phyloP scores from a whole-genome alignment of 2,797 vertebrate genomes.

The Melanotaenia pygmaea region DNA sequence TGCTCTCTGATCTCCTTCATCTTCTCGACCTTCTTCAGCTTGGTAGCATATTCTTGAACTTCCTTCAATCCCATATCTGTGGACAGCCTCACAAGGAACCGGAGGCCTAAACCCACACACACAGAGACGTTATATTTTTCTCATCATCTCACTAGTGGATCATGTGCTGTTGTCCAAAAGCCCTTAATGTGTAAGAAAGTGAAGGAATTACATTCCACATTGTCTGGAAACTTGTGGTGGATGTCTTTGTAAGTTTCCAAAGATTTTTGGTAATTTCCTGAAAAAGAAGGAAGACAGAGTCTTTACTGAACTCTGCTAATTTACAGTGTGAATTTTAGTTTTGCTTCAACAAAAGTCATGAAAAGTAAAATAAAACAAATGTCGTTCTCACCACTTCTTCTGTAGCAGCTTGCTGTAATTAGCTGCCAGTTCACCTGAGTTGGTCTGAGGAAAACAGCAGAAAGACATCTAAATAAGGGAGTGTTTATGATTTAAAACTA shows the following conservation, averaged over 20 bases:
- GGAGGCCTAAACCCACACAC: conserved; percentile 84
- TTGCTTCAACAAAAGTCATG: background rate
- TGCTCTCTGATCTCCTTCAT: conserved; percentile 95
- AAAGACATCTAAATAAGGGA: background rate
- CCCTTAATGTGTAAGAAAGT: conserved; percentile 2
- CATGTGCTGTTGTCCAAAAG: conserved; percentile 4
- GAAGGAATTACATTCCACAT: conserved; percentile 90
- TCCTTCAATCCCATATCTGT: conserved; percentile 96
- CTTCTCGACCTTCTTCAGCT: conserved; percentile 96
- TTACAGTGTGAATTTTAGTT: background rate
- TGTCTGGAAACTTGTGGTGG: conserved; percentile 95
- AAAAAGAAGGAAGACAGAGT: conserved; percentile 13
- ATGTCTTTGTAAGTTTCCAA: conserved; percentile 95
- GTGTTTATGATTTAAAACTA: background rate
- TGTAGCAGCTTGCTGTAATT: conserved; percentile 96
- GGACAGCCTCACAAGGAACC: conserved; percentile 93
- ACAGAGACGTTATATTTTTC: background rate
- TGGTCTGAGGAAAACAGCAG: conserved; percentile 81
- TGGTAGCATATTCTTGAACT: conserved; percentile 92
- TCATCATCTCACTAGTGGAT: background rate
- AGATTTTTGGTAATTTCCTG: conserved; percentile 97
- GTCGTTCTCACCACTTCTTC: conserved; percentile 89
- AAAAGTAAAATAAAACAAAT: background rate
- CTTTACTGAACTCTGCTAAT: background rate
- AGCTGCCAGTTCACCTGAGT: conserved; percentile 95